These are phyloP conservation scores for Epizoanthus stellaris DNA, from an alignment of 92 coral and sea anemone species.

Conservation along the genomic window DNA sequence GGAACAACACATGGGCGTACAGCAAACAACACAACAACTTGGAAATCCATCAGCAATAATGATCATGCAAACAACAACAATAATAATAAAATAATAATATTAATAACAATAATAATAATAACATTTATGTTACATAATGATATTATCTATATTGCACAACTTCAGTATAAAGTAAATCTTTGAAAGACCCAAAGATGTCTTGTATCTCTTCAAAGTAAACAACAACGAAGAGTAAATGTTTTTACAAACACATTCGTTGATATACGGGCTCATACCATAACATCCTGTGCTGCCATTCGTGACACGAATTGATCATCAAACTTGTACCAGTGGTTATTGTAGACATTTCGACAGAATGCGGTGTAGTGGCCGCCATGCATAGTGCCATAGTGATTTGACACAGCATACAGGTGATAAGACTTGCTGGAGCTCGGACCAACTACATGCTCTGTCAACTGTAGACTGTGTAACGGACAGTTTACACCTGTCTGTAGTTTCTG, in stretches of 20 bases:
- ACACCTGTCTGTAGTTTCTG: slow-evolving; percentile 93
- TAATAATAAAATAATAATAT: too few relatives aligned
- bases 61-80: too few relatives aligned
- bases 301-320: slow-evolving; percentile 93
- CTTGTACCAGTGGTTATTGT: slow-evolving; percentile 86
- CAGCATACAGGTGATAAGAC: slow-evolving; percentile 75
- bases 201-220: too few relatives aligned
- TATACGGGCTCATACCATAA: slow-evolving; percentile 65
- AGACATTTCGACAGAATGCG: slow-evolving; percentile 84
- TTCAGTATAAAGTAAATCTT: too few relatives aligned
- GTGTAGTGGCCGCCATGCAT: slow-evolving; percentile 99
- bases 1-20: too few relatives aligned
- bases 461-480: slow-evolving; percentile 70
- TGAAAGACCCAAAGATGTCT: too few relatives aligned
- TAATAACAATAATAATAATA: too few relatives aligned
- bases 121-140: too few relatives aligned
- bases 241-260: neutral
- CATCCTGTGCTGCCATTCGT: slow-evolving; percentile 73
- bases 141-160: too few relatives aligned
- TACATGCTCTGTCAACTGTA: slow-evolving; percentile 76
- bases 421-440: slow-evolving; percentile 68
- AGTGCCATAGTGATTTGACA: slow-evolving; percentile 96
- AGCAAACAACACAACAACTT: too few relatives aligned
- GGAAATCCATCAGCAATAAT: too few relatives aligned
- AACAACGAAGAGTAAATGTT: neutral